Conservation (phyloP, 2,888 invertebrate genomes). For the Drosophila falleni region DNA sequence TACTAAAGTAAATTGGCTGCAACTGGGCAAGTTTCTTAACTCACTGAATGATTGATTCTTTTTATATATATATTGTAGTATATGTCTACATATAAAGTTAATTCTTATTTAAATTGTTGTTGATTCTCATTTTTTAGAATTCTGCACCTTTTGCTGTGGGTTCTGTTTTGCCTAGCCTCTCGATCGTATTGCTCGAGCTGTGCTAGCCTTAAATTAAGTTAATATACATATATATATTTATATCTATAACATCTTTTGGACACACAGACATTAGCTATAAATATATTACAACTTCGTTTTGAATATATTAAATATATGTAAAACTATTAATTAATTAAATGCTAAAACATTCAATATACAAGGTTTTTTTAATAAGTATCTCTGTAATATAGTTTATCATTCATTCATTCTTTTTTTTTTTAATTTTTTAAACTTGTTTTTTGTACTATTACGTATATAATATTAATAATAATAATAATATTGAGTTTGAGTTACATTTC, state of each 20-base stretch:
- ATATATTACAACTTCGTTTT: constrained; percentile 45
- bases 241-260: constrained; percentile 57
- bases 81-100: constrained; percentile 3
- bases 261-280: constrained; percentile 61
- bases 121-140: constrained; percentile 14
- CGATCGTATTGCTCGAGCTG: constrained; percentile 49
- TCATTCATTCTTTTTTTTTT: constrained; percentile 25
- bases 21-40: constrained; percentile 44
- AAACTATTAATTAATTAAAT: constrained; percentile 44
- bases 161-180: constrained; percentile 42
- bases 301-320: constrained; percentile 24
- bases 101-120: constrained; percentile 19
- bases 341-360: constrained; percentile 48
- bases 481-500: constrained; percentile 49
- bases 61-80: neutral
- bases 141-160: constrained; percentile 55
- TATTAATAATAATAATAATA: constrained; percentile 32
- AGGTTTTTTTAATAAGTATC: constrained; percentile 30
- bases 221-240: constrained; percentile 18
- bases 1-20: constrained; percentile 44
- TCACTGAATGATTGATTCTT: constrained; percentile 17
- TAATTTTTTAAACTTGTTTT: constrained; percentile 35
- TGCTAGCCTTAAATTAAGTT: constrained; percentile 45
- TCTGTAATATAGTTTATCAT: constrained; percentile 14
- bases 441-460: constrained; percentile 63